Conservation (phyloP, 2,113 vertebrate species). For the Syrrhaptes paradoxus region DNA sequence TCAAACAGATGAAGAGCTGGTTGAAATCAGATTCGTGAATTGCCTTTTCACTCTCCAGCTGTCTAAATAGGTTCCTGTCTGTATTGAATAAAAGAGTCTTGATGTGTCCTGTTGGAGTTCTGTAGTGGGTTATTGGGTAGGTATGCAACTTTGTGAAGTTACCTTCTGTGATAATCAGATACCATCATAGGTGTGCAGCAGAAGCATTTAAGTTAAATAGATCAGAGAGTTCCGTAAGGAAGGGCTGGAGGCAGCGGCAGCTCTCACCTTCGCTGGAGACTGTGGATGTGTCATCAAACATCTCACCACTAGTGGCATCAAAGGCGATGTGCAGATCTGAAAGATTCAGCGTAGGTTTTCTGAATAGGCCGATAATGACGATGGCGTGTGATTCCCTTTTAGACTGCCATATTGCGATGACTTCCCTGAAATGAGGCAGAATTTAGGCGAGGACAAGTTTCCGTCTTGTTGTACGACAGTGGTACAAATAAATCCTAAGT, state of each 20-base stretch:
- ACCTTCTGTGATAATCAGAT: not conserved
- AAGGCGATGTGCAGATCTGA: conserved; percentile 3
- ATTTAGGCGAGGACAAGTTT: not conserved
- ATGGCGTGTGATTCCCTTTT: not conserved
- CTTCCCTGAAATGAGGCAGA: not conserved
- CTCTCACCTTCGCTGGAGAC: not conserved
- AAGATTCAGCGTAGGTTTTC: not conserved
- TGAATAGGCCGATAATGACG: conserved; percentile 49
- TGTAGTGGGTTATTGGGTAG: not conserved
- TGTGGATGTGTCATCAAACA: not conserved
- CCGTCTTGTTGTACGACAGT: not conserved
- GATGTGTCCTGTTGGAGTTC: not conserved
- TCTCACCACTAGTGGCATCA: conserved; percentile 15
- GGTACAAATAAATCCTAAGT: not conserved
- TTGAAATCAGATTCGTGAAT: not conserved
- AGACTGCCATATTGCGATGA: not conserved
- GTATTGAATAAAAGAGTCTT: not conserved
- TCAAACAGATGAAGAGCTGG: not conserved
- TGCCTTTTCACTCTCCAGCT: not conserved
- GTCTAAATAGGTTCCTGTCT: not conserved
- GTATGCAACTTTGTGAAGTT: not conserved
- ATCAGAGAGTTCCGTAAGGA: not conserved
- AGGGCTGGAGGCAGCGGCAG: not conserved
- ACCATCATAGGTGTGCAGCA: not conserved
- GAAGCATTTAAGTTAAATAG: not conserved